Percentiles rank a stretch among this genome's conserved stretches.
Conservation (phyloP, 2,113 vertebrate species). For the Nestor notabilis region DNA sequence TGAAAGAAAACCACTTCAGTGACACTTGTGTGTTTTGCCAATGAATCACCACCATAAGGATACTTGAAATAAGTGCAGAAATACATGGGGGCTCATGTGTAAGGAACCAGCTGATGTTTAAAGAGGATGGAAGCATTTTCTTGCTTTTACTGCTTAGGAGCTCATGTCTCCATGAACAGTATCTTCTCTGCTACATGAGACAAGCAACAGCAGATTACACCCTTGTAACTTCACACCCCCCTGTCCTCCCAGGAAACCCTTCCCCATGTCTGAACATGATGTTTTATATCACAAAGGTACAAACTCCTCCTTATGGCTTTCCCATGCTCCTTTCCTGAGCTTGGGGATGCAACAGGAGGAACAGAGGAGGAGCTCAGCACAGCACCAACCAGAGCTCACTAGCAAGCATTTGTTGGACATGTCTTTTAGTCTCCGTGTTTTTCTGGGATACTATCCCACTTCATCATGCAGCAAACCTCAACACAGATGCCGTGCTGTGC, state of each 20-base stretch:
- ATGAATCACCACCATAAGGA: background rate
- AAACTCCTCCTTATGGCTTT: background rate
- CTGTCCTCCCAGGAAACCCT: background rate
- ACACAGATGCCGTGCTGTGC: accelerated
- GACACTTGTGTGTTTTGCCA: background rate
- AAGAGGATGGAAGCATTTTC: background rate
- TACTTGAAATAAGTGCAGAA: background rate
- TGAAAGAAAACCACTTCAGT: background rate
- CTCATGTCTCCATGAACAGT: background rate
- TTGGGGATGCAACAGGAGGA: accelerated
- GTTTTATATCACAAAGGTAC: background rate
- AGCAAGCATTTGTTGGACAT: background rate
- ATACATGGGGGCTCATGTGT: background rate
- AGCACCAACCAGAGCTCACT: background rate
- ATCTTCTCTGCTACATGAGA: background rate
- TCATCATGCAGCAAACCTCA: background rate
- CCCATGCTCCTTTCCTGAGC: background rate
- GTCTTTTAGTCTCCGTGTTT: background rate
- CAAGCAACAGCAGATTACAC: background rate
- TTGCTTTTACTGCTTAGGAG: background rate
- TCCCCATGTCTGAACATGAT: background rate
- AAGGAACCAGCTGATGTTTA: background rate
- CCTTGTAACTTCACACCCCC: background rate
- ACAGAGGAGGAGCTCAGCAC: background rate
- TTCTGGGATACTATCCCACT: background rate